Evolutionary conservation across 1,140 invertebrate genomes (phyloP), one percentile per base, ranked within the genome.

Genomic region (Dinothrombium tinctorium): DNA sequence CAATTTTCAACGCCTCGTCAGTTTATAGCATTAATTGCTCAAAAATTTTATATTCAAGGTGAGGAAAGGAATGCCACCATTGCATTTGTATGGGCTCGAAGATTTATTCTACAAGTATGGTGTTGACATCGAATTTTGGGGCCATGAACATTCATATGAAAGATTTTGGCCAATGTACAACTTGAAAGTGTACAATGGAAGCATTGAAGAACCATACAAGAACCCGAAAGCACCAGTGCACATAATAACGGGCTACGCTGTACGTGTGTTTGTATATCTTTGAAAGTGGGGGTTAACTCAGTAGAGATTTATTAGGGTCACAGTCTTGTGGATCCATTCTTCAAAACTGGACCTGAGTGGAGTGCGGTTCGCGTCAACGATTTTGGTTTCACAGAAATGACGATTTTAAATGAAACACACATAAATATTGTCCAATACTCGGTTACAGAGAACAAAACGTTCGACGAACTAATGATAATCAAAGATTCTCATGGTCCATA

Each of bases 101-200:
- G 64, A 81, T 25, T 55, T 95, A 4, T 78, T 46, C 14, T 40
- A 43, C 49, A 64, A 80, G 37, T 72, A 80, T 54, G 81, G 80
- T 36, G 90, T 96, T n/a, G 90, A 96, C 62, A 57, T 94, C 35
- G 71, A 74, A 54, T 65, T 95, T n/a, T 90, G 84, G 80, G 87
- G 82, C 0, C 89, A 95, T 59, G 83, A 95, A 56, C 87, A 95
- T 60, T 77, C 77, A 19, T 95, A 95, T 56, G 86, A 96, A 62
- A 62, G 90, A 26, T 60, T 89, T 38, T 94, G 74, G 73, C 87
- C 90, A 1, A 67, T 94, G 36, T 95, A 86, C 57, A 72, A 95
- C 55, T 69, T 71, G 45, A 67, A 68, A 41, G 78, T 75, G 49
- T 56, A 54, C 37, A 90, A 90, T 61, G 80, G 80, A n/a, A 73